Base-by-base conservation (phyloP, 1,140 invertebrate genomes). In the Drosophila tani region DNA sequence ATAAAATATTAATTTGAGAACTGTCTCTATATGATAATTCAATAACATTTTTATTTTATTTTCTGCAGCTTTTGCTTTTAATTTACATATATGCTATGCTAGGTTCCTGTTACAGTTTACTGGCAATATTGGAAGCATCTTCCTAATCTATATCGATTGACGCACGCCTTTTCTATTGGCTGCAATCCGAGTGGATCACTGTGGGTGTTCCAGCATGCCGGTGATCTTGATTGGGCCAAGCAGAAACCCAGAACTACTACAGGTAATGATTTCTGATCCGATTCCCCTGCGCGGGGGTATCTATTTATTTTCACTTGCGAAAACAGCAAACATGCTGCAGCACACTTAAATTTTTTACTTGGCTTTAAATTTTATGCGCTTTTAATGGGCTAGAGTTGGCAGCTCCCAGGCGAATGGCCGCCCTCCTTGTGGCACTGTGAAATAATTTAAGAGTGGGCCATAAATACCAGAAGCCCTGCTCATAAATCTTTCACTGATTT, bases 401-500 rank as follows among this genome's bases (percentile, higher is more conserved):
- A 41, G 35, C 53, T 38, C 35, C 53, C 35, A 17, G 17, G 49
- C 49, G 66, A 55, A 50, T 51, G 58, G 32, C 32, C 43, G 17
- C 14, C 41, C 53, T 21, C 71, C 64, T 66, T 53, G 75, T 62
- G 63, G 66, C 55, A 50, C 77, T 79, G 58, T 58, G 77, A 81
- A 84, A 90, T 84, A 90, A 85, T 82, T 84, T 75, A 90, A 74
- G 81, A 79, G 85, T 47, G 45, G 68, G 53, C 78, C 84, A 66
- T 88, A 90, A 90, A 90, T 87, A 87, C 74, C 77, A 47, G 46
- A 27, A 81, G 56, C 81, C 75, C 81, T 74, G 70, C 74, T 79
- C 87, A 91, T 91, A 91, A 91, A 91, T 91, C 88, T 91, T 74
- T 91, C 88, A 91, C 38, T 91, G 70, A 77, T 84, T 85, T 46